Conservation (phyloP, 2,888 invertebrate species). For the Caenorhabditis becei region DNA sequence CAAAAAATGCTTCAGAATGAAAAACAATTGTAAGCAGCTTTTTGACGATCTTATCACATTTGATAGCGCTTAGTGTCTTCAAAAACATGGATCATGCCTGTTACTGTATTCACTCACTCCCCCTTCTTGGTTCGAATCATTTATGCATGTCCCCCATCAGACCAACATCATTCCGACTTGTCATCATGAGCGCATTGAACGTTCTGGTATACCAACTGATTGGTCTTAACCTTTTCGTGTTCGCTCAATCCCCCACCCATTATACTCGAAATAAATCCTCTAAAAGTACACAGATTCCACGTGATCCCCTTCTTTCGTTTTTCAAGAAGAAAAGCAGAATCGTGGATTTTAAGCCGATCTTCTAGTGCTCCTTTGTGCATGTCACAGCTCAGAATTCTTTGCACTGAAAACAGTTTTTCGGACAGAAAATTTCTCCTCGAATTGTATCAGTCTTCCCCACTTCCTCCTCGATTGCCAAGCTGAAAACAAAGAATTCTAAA, state of each 20-base stretch:
- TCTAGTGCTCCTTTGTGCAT: too few relatives aligned
- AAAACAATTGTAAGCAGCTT: conserved; percentile 15
- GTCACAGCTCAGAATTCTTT: too few relatives aligned
- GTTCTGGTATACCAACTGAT: background rate
- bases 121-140: background rate
- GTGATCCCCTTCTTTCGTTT: background rate
- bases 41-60: background rate
- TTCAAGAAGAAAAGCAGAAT: too few relatives aligned
- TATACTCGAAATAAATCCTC: conserved; percentile 1
- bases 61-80: background rate
- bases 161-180: background rate
- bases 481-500: too few relatives aligned
- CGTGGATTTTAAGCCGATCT: too few relatives aligned
- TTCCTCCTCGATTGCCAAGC: too few relatives aligned
- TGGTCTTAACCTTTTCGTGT: conserved; percentile 2
- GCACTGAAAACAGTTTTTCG: too few relatives aligned
- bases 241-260: background rate
- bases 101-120: background rate
- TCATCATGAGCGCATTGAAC: background rate
- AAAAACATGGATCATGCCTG: background rate
- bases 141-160: background rate
- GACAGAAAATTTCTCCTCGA: too few relatives aligned
- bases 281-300: background rate
- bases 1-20: background rate
- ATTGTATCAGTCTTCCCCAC: too few relatives aligned